Conservation (phyloP, 2,888 invertebrate species). For the Lepidochrysops patricia region DNA sequence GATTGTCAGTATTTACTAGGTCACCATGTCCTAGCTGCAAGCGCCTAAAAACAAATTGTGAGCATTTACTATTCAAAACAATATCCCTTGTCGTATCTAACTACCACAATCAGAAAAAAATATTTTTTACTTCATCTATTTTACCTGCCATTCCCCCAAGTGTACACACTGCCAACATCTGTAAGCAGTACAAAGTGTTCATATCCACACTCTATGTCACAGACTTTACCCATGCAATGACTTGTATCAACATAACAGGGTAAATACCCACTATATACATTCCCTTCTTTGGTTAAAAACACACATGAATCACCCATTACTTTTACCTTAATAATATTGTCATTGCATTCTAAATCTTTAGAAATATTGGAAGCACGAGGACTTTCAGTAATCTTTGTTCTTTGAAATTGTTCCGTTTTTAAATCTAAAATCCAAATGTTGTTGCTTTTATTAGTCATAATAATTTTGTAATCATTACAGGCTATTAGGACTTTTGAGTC, state of each 20-base stretch:
- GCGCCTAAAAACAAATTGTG: constrained; percentile 73
- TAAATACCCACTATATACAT: constrained; percentile 72
- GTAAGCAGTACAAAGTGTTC: constrained; percentile 86
- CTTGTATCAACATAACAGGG: constrained; percentile 76
- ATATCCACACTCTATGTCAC: constrained; percentile 82
- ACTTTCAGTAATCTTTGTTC: constrained; percentile 35
- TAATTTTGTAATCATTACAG: constrained; percentile 50
- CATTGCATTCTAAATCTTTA: constrained; percentile 33
- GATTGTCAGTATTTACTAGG: constrained; percentile 76
- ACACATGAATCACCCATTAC: constrained; percentile 37
- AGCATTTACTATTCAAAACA: neutral
- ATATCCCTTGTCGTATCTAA: too few species aligned
- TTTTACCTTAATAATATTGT: constrained; percentile 36
- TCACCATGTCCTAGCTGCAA: constrained; percentile 91
- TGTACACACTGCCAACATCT: constrained; percentile 81
- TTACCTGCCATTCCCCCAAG: constrained; percentile 89
- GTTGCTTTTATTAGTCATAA: constrained; percentile 34
- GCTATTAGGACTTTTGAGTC: constrained; percentile 30
- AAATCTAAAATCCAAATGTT: constrained; percentile 41
- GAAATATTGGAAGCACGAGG: constrained; percentile 27
- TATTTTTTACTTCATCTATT: neutral
- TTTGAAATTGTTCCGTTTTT: constrained; percentile 34
- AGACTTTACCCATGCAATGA: constrained; percentile 65
- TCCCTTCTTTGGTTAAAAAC: constrained; percentile 42
- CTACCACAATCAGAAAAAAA: too few species aligned